Percentiles rank a stretch among this genome's conserved stretches.
phyloP scores from a whole-genome alignment of 1,140 invertebrate species.

The Drosophila nigrodunni region DNA sequence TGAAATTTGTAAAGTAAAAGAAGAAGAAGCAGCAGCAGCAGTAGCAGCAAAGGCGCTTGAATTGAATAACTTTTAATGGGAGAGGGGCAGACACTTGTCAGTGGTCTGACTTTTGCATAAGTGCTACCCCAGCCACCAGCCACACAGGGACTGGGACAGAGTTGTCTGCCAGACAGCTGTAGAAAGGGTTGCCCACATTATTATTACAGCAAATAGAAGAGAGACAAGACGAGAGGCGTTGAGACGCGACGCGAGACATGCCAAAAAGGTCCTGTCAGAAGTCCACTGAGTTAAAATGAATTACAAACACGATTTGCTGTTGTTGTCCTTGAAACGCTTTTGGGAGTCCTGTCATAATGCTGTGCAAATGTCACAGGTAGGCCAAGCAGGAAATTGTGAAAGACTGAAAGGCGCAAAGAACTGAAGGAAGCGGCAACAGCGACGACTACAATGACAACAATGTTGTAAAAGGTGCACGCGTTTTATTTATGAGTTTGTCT shows the following conservation, averaged over 20 bases:
- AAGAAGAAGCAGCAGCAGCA: constrained; percentile 51
- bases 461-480: constrained; percentile 53
- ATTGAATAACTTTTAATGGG: constrained; percentile 65
- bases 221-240: neutral
- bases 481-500: constrained; percentile 81
- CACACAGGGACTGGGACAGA: neutral
- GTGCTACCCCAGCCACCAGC: constrained; percentile 1
- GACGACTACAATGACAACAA: neutral
- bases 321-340: constrained; percentile 62
- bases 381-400: constrained; percentile 39
- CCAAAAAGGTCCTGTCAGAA: constrained; percentile 8
- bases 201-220: constrained; percentile 43
- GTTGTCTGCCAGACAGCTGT: constrained; percentile 40
- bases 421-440: constrained; percentile 7
- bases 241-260: neutral
- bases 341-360: constrained; percentile 53
- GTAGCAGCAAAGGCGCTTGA: constrained; percentile 53
- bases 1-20: constrained; percentile 24
- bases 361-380: constrained; percentile 72
- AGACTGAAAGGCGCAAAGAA: constrained; percentile 32
- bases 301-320: constrained; percentile 82
- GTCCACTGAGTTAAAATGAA: constrained; percentile 75
- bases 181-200: constrained; percentile 53
- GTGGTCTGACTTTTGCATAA: constrained; percentile 64
- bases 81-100: constrained; percentile 9